These are phyloP conservation scores for Potamilus streckersoni DNA, from an alignment of 1,140 invertebrate species.

Conservation along the genomic window DNA sequence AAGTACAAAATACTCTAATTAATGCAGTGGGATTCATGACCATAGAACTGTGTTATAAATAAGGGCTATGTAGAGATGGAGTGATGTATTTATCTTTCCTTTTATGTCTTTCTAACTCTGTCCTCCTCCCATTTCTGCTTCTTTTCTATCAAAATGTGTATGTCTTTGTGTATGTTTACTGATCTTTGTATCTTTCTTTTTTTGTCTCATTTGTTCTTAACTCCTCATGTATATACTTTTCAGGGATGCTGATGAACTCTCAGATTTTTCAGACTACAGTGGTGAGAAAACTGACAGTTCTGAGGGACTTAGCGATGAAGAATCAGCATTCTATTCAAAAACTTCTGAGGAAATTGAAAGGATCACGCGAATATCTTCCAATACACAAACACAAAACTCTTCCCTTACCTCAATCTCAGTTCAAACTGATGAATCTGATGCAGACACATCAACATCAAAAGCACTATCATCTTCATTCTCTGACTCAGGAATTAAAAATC, in stretches of 20 bases:
- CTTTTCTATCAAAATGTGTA: background rate
- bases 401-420: slow-evolving; percentile 12
- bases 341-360: slow-evolving; percentile 53
- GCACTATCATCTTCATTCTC: slow-evolving; percentile 17
- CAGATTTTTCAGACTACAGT: slow-evolving; percentile 58
- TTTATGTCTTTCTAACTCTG: background rate
- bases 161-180: background rate
- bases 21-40: no score
- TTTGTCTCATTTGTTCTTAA: background rate
- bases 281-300: slow-evolving; percentile 16
- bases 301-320: slow-evolving; percentile 48
- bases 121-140: background rate
- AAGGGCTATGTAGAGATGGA: no score
- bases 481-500: slow-evolving; percentile 15
- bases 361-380: slow-evolving; percentile 34
- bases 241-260: slow-evolving; percentile 61
- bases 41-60: no score
- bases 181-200: slow-evolving; percentile 1
- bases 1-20: no score
- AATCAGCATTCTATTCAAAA: slow-evolving; percentile 51
- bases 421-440: slow-evolving; percentile 32
- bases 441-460: slow-evolving; percentile 30
- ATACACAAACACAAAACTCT: slow-evolving; percentile 6
- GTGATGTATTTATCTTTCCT: background rate
- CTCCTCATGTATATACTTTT: slow-evolving; percentile 10